phyloP scores from a whole-genome alignment of 1,140 invertebrate species.

The Grapholita molesta region DNA sequence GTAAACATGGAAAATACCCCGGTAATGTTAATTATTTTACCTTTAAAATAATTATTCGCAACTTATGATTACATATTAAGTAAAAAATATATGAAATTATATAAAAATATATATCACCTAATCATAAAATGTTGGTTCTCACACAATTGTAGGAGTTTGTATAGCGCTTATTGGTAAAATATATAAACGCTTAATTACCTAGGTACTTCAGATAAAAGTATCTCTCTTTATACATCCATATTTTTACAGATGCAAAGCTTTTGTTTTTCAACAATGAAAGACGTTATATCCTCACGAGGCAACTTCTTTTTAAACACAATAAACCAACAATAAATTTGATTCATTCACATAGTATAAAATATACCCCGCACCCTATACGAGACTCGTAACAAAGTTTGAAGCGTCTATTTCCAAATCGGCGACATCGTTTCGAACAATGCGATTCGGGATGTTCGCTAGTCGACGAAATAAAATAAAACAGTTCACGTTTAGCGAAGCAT shows the following conservation, averaged over 20 bases:
- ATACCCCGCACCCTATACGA: neutral
- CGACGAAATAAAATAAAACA: neutral
- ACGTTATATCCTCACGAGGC: neutral
- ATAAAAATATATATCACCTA: too few relatives aligned
- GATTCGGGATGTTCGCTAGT: neutral
- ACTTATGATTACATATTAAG: too few relatives aligned
- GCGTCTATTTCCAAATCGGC: neutral
- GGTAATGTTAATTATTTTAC: too few relatives aligned
- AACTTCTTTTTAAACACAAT: neutral
- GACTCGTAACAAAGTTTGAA: constrained; percentile 8
- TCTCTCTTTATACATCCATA: neutral
- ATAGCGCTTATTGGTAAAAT: too few relatives aligned
- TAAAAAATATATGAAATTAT: too few relatives aligned
- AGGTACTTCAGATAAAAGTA: neutral
- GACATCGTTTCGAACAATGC: constrained; percentile 11
- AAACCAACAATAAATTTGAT: constrained; percentile 9
- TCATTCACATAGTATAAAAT: neutral
- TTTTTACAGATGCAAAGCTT: neutral
- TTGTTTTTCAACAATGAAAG: neutral
- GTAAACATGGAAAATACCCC: too few relatives aligned
- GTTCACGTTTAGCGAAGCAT: neutral
- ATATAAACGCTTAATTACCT: neutral
- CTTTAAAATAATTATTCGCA: too few relatives aligned
- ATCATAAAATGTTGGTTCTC: too few relatives aligned
- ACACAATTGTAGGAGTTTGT: too few relatives aligned